Conservation (phyloP, 2,113 vertebrate species). For the Fulica atra region DNA sequence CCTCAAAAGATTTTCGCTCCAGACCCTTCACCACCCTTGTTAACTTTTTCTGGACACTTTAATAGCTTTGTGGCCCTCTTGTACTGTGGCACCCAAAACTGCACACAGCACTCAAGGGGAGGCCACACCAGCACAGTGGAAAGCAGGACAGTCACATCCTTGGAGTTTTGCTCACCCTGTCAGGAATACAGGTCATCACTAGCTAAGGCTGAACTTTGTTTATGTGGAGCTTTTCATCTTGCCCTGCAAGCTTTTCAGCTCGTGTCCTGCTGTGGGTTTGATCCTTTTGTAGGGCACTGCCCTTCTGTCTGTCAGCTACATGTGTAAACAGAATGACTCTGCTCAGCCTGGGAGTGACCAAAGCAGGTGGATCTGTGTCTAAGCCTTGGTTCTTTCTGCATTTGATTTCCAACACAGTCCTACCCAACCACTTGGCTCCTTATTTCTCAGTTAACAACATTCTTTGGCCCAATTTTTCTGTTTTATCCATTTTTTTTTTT, state of each 20-base stretch:
- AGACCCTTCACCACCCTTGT: too few species aligned
- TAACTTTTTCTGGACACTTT: too few species aligned
- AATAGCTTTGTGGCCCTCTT: too few species aligned
- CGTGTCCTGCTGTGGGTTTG: not conserved
- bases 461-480: not conserved
- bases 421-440: not conserved
- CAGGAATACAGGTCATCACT: not conserved
- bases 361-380: not conserved
- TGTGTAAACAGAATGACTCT: not conserved
- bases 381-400: not conserved
- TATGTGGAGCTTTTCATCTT: not conserved
- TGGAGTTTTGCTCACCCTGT: not conserved
- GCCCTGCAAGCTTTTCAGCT: not conserved
- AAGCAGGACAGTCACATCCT: too few species aligned
- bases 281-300: not conserved
- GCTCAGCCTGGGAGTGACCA: not conserved
- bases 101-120: too few species aligned
- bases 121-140: too few species aligned
- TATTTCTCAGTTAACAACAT: not conserved
- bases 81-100: too few species aligned
- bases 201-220: not conserved
- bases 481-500: not conserved
- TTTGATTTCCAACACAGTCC: not conserved
- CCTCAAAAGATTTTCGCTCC: too few species aligned
- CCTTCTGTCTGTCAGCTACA: not conserved